Base-by-base conservation (phyloP, 2,888 invertebrate species). In the Altica lythri region DNA sequence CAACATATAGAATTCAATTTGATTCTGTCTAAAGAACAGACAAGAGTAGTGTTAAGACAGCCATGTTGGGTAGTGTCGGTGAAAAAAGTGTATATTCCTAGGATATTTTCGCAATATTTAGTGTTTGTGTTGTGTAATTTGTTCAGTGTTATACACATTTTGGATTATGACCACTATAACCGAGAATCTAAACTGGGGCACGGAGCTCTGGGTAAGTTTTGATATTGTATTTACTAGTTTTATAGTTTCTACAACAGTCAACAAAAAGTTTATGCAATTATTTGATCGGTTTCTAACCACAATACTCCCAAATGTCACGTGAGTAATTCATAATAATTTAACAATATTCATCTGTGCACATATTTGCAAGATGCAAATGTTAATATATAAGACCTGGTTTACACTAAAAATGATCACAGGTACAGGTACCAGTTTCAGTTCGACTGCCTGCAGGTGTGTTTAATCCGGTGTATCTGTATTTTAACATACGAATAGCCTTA, bases 191-290 rank as follows among this genome's bases (percentile, higher is more conserved):
- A 84, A 83, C 79, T 84, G 84, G 84, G 84, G 84, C 76, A 82
- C 81, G 57, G 84, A 84, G 78, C 83, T 84, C 76, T 84, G 84
- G 84, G 84, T 84, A 78, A 81, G 83, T 80, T 22, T 9, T 13
- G 9, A 12, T 19, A 45, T n/a, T n/a, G n/a, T n/a, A n/a, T n/a
- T n/a, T n/a, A n/a, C n/a, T n/a, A n/a, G n/a, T n/a, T n/a, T n/a
- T n/a, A n/a, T n/a, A n/a, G n/a, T n/a, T n/a, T n/a, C n/a, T n/a
- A n/a, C n/a, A n/a, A n/a, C n/a, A n/a, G n/a, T n/a, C n/a, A n/a
- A n/a, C n/a, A n/a, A n/a, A n/a, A n/a, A n/a, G n/a, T n/a, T n/a
- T n/a, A n/a, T n/a, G n/a, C n/a, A n/a, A n/a, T n/a, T n/a, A n/a
- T n/a, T n/a, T n/a, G n/a, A n/a, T n/a, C n/a, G n/a, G n/a, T n/a